A percentile compares a stretch with the other conserved stretches of the same genome.
Conservation (phyloP, 1,140 invertebrate genomes). For the Drosophila kepulauana region DNA sequence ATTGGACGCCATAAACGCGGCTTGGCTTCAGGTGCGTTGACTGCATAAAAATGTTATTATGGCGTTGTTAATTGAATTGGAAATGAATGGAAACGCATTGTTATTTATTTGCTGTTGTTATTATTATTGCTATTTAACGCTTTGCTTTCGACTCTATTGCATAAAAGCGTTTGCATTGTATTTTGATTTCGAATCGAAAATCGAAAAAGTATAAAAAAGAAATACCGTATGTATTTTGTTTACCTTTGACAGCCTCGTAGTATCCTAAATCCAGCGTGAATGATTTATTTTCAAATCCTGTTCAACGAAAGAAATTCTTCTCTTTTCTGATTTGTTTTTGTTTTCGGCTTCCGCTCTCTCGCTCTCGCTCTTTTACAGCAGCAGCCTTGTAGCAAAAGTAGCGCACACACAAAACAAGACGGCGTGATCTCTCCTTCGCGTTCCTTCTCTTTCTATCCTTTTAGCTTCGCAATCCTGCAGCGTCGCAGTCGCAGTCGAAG, state of each 20-base stretch:
- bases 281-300: constrained; percentile 77
- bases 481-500: constrained; percentile 25
- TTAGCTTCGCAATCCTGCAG: constrained; percentile 23
- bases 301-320: constrained; percentile 35
- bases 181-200: background rate
- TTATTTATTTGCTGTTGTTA: background rate
- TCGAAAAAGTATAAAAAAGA: background rate
- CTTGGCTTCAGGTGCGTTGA: constrained; percentile 41
- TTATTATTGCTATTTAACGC: constrained; percentile 9
- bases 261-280: constrained; percentile 85
- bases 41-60: constrained; percentile 46
- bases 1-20: constrained; percentile 40
- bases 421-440: constrained; percentile 51
- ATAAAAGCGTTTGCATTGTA: constrained; percentile 17
- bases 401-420: constrained; percentile 45
- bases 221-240: constrained; percentile 11
- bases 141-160: constrained; percentile 18
- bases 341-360: constrained; percentile 46
- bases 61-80: constrained; percentile 31
- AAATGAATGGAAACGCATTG: constrained; percentile 27
- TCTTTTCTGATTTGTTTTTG: constrained; percentile 33
- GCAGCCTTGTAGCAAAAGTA: constrained; percentile 9
- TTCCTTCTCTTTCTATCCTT: constrained; percentile 32
- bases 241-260: constrained; percentile 84
- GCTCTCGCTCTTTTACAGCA: constrained; percentile 20